Evolutionary conservation across 2,113 vertebrate species (phyloP).

Genomic region (Carassius carassius): DNA sequence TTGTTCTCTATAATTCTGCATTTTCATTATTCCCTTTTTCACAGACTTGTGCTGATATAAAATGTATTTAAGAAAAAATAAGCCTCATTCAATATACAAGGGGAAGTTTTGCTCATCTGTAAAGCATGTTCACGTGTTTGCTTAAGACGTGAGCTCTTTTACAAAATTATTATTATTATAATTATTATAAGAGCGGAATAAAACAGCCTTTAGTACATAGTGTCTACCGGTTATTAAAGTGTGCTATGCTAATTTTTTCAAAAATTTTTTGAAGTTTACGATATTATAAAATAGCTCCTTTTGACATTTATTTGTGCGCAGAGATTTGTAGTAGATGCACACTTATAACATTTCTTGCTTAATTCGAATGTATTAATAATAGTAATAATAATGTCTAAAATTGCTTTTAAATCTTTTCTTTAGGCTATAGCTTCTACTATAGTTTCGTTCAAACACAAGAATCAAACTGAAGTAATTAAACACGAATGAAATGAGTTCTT

Average conservation of each 20-base stretch:
- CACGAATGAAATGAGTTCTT: background rate
- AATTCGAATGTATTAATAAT: background rate
- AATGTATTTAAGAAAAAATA: conserved; percentile 15
- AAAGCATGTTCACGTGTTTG: conserved; percentile 25
- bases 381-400: background rate
- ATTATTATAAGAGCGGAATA: background rate
- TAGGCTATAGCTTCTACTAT: background rate
- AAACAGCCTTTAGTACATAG: background rate
- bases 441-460: background rate
- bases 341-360: background rate
- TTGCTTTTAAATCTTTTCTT: background rate
- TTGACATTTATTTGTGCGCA: background rate
- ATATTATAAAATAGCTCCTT: background rate
- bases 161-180: background rate
- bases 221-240: background rate
- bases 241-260: background rate
- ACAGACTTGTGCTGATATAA: background rate
- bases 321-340: no score
- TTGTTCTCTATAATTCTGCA: background rate
- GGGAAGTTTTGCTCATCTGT: background rate
- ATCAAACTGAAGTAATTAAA: background rate
- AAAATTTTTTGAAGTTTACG: background rate
- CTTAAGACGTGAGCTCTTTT: conserved; percentile 5
- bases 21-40: conserved; percentile 17
- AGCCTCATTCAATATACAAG: background rate